Base-by-base conservation (phyloP, 2,888 invertebrate genomes). In the Cactoblastis cactorum region DNA sequence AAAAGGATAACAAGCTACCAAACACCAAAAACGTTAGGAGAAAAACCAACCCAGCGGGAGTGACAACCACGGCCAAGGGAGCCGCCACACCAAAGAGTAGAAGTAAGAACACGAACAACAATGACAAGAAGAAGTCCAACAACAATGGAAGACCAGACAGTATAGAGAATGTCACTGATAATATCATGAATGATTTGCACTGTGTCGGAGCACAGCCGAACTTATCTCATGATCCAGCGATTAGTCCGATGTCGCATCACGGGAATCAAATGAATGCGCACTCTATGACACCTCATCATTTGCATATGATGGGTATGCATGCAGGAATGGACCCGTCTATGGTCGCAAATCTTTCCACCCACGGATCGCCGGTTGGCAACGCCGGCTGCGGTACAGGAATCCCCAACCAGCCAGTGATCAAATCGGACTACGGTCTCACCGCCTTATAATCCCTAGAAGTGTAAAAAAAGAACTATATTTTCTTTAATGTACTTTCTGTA, bases 401-500 rank as follows among this genome's bases (percentile, higher is more conserved):
- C 52, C 74, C 86, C 37, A 83, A 71, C 61, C 91, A 92, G 61
- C 88, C 92, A 57, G 90, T 93, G 71, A 95, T 95, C 71, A 96
- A 96, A 86, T 95, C 95, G 65, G 96, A 96, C 87, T 96, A 96
- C 77, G 96, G 95, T 80, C 92, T 97, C 70, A 96, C 96, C 77
- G 93, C 95, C 87, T 89, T 89, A 89, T 89, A 89, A 89, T 88
- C 83, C 68, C 74, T 80, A 82, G 74, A 79, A 69, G 70, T 83
- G 72, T 85, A 83, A 78, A 83, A 72, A 77, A 65, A 80, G n/a
- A 74, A 69, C 72, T 82, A 81, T 87, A 85, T 85, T 84, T 88
- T 87, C 79, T 78, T 74, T 80, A 81, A 74, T 59, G 73, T 76
- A 85, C 77, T 69, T 60, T 76, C 65, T 77, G 74, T 71, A 72